Conservation (phyloP, 1,140 invertebrate genomes). For the Penaeus indicus region DNA sequence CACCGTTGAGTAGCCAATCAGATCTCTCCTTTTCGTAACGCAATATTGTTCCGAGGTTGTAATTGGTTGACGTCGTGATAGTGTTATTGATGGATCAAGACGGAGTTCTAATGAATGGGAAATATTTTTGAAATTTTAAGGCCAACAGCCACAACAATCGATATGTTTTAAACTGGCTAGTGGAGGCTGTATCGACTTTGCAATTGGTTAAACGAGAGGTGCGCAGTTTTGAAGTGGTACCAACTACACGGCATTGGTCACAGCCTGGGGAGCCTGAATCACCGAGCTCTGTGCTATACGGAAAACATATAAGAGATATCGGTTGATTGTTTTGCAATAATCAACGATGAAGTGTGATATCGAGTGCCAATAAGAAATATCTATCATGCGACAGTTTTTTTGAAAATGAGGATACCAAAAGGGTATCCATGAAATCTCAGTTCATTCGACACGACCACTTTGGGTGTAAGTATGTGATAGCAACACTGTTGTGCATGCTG, state of each 20-base stretch:
- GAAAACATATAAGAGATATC: background rate
- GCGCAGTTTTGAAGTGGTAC: conserved; percentile 38
- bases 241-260: background rate
- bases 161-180: background rate
- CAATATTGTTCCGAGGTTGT: conserved; percentile 58
- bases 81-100: conserved; percentile 54
- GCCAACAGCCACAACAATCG: conserved; percentile 1
- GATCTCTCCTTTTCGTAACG: conserved; percentile 61
- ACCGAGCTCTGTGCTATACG: too few relatives aligned
- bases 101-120: conserved; percentile 49
- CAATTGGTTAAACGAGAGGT: conserved; percentile 45
- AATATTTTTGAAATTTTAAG: conserved; percentile 40
- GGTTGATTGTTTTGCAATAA: too few relatives aligned
- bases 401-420: conserved; percentile 47
- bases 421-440: conserved; percentile 57
- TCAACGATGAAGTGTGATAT: conserved; percentile 19
- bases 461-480: conserved; percentile 51
- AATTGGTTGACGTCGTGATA: conserved; percentile 47
- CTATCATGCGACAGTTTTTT: conserved; percentile 2
- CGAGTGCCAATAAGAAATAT: background rate
- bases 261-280: too few relatives aligned
- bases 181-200: conserved; percentile 33
- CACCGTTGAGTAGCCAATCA: conserved; percentile 60
- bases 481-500: conserved; percentile 8
- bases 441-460: conserved; percentile 53